A percentile compares a stretch with the other conserved stretches of the same genome.
phyloP scores from a whole-genome alignment of 2,113 vertebrate genomes.

The Stomatorhinus ivindoensis region DNA sequence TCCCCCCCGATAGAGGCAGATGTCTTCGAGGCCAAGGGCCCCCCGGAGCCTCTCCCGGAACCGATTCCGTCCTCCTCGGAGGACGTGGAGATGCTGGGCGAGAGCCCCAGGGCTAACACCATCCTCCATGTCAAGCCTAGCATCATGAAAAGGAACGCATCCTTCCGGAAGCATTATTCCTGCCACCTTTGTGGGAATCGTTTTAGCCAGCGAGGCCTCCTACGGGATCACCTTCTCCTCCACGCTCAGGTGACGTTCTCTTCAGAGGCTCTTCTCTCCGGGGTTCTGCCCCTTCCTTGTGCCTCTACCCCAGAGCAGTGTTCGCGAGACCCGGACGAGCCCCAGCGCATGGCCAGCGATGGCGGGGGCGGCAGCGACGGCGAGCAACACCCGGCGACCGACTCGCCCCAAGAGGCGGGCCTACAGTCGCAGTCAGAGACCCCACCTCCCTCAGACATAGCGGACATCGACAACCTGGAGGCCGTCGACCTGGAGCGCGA shows the following conservation, averaged over 20 bases:
- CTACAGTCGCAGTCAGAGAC: conserved; percentile 68
- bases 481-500: conserved; percentile 71
- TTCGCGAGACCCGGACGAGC: conserved; percentile 62
- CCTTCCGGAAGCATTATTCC: conserved; percentile 74
- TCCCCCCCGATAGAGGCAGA: conserved; percentile 58
- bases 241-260: conserved; percentile 61
- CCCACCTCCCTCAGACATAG: conserved; percentile 72
- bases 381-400: conserved; percentile 67
- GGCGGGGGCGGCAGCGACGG: conserved; percentile 67
- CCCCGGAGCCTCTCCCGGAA: conserved; percentile 53
- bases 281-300: conserved; percentile 44
- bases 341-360: conserved; percentile 50
- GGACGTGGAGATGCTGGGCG: conserved; percentile 62
- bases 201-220: conserved; percentile 67
- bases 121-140: conserved; percentile 74
- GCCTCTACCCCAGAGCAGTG: conserved; percentile 47
- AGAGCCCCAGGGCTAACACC: conserved; percentile 58
- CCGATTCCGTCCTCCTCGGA: conserved; percentile 52
- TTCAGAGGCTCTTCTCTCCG: conserved; percentile 42
- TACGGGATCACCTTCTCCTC: conserved; percentile 75
- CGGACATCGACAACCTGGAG: conserved; percentile 79
- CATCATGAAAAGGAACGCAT: conserved; percentile 74
- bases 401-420: conserved; percentile 68
- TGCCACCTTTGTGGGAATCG: conserved; percentile 75
- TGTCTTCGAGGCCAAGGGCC: conserved; percentile 47